phyloP scores from a whole-genome alignment of 2,113 vertebrate species.

The Strigops habroptila region DNA sequence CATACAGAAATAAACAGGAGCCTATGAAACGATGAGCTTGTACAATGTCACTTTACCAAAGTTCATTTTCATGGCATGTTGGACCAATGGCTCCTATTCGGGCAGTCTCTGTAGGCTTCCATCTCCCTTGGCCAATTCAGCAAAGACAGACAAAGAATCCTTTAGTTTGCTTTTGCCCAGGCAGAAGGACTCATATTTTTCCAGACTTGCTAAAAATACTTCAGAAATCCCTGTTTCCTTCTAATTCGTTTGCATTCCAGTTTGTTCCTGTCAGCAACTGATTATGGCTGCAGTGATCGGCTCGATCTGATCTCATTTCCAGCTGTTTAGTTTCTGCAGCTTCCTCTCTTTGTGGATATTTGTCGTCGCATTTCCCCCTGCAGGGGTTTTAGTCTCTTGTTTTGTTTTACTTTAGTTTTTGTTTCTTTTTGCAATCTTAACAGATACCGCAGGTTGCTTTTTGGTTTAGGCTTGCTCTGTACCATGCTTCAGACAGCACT shows the following conservation, averaged over 20 bases:
- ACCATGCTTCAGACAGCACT: not conserved
- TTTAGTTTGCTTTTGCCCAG: not conserved
- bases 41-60: not conserved
- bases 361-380: not conserved
- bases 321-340: not conserved
- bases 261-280: not conserved
- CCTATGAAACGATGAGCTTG: not conserved
- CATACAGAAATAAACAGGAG: not conserved
- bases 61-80: not conserved
- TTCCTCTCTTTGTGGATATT: constrained; percentile 7
- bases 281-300: not conserved
- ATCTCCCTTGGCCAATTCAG: not conserved
- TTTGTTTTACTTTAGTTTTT: not conserved
- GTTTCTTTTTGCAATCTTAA: not conserved
- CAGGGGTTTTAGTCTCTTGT: not conserved
- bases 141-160: not conserved
- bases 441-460: not conserved
- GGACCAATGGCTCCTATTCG: not conserved
- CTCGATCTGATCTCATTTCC: constrained; percentile 23
- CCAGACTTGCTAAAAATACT: not conserved
- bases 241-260: not conserved
- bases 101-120: not conserved
- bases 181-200: not conserved
- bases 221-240: not conserved
- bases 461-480: not conserved